phyloP scores from a whole-genome alignment of 2,888 invertebrate genomes.

The Branchellion lobata region DNA sequence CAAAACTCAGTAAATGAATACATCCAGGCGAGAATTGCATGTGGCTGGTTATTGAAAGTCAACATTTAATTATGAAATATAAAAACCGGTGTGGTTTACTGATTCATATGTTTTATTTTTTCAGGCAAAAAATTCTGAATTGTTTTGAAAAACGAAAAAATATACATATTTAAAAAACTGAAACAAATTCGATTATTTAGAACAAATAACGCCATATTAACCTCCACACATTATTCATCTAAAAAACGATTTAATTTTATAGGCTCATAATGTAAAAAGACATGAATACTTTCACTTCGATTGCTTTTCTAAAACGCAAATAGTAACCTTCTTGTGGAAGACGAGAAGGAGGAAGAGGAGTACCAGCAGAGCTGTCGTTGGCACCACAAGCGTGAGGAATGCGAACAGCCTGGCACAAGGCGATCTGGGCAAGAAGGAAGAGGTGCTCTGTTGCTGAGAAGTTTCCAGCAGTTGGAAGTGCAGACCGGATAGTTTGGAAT shows the following conservation, averaged over 20 bases:
- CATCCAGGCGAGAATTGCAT: too few relatives aligned
- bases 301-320: background rate
- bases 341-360: conserved; percentile 4
- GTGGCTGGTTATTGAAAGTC: too few relatives aligned
- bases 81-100: too few relatives aligned
- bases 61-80: too few relatives aligned
- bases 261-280: background rate
- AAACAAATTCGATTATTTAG: background rate
- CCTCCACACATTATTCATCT: background rate
- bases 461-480: conserved; percentile 35
- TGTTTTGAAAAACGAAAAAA: too few relatives aligned
- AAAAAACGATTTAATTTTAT: background rate
- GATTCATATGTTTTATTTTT: too few relatives aligned
- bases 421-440: background rate
- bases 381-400: conserved; percentile 6
- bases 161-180: background rate
- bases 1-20: too few relatives aligned
- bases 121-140: too few relatives aligned
- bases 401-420: background rate
- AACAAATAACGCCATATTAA: background rate
- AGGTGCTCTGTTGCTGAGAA: background rate
- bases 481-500: conserved; percentile 6
- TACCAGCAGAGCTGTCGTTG: background rate
- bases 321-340: conserved; percentile 27
- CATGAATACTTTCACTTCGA: background rate